A percentile compares a stretch with the other conserved stretches of the same genome.
These are phyloP conservation scores for Cephalopterus ornatus DNA, from an alignment of 2,113 vertebrate genomes.

Conservation along the genomic window DNA sequence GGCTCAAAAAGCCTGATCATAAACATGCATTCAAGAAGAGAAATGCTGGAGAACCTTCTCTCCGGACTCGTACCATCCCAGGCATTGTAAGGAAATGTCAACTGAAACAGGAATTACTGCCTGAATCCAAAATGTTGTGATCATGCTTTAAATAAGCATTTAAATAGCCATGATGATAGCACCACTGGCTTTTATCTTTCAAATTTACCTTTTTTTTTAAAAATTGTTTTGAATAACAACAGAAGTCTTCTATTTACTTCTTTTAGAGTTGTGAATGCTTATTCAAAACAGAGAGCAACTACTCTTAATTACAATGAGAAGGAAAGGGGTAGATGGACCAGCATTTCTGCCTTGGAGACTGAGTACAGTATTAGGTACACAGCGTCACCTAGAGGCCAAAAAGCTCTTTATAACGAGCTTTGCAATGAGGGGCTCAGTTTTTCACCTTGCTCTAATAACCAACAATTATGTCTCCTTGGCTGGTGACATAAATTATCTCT, in stretches of 20 bases:
- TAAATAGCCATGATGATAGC: neutral
- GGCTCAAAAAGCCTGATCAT: neutral
- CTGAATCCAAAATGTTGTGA: neutral
- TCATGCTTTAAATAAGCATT: neutral
- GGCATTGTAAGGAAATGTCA: neutral
- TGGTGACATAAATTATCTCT: neutral
- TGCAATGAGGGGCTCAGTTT: neutral
- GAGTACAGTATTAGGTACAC: neutral
- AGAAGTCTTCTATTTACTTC: neutral
- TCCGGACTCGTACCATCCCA: neutral
- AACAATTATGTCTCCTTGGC: neutral
- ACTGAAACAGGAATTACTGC: neutral
- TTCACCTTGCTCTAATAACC: neutral
- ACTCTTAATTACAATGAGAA: neutral
- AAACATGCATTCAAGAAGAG: neutral
- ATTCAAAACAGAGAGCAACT: neutral
- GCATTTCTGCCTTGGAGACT: neutral
- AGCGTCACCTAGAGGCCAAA: conserved; percentile 55
- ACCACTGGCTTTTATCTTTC: neutral
- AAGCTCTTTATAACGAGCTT: neutral
- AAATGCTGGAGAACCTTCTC: neutral
- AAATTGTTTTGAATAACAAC: neutral
- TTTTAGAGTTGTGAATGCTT: neutral
- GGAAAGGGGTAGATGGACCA: neutral
- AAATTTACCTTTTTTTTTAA: neutral